Percentiles rank a stretch among this genome's conserved stretches.
Evolutionary conservation across 2,797 vertebrate genomes (phyloP).

Genomic region (Carapus acus): DNA sequence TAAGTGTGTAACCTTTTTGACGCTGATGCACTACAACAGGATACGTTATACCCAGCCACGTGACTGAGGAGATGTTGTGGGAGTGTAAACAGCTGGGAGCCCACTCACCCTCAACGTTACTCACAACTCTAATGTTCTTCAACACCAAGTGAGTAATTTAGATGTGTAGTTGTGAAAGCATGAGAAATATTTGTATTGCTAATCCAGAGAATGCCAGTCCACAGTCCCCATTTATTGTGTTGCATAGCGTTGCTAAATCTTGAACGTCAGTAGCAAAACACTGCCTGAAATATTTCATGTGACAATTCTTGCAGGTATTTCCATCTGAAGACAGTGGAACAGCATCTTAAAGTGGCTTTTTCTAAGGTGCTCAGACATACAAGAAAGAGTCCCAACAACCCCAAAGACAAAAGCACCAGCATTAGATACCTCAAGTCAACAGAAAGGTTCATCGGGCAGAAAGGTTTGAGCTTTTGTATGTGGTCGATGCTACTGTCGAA

Average conservation of each 20-base stretch:
- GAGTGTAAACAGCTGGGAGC: slow-evolving; percentile 97
- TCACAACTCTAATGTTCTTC: slow-evolving; percentile 97
- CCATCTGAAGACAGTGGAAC: slow-evolving; percentile 90
- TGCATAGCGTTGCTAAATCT: too few relatives aligned
- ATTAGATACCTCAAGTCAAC: slow-evolving; percentile 91
- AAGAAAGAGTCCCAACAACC: slow-evolving; percentile 94
- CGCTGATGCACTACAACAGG: slow-evolving; percentile 61
- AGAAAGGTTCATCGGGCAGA: slow-evolving; percentile 89
- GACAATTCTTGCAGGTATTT: slow-evolving; percentile 78
- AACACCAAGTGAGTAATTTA: slow-evolving; percentile 91
- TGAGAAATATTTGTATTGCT: too few relatives aligned
- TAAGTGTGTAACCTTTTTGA: too few relatives aligned
- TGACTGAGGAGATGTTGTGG: slow-evolving; percentile 98
- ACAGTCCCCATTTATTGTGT: too few relatives aligned
- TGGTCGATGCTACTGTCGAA: not conserved
- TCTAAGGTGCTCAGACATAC: slow-evolving; percentile 95
- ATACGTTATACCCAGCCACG: slow-evolving; percentile 92
- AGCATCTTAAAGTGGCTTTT: slow-evolving; percentile 95
- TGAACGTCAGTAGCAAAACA: too few relatives aligned
- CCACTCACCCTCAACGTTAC: slow-evolving; percentile 90
- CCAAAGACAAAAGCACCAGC: slow-evolving; percentile 97
- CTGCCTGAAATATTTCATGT: too few relatives aligned
- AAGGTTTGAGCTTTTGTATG: slow-evolving; percentile 70
- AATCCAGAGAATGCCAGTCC: not conserved
- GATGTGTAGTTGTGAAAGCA: not conserved